Evolutionary conservation across 2,113 vertebrate genomes (phyloP), one percentile per base, ranked within the genome.

Genomic region (Xyrauchen texanus): DNA sequence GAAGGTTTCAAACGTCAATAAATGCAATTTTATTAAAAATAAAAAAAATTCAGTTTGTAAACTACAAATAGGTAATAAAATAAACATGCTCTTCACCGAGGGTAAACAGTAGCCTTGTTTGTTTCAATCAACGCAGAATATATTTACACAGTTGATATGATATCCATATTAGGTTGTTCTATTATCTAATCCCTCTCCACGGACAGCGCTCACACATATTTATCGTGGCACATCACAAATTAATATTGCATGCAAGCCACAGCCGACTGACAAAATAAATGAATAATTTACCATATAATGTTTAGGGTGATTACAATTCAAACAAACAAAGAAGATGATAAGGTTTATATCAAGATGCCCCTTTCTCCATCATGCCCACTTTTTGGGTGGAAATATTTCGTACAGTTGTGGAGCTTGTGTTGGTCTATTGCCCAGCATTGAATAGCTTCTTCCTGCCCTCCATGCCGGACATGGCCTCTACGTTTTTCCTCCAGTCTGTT

Each of bases 391-490:
- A 51, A 44, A 65, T 9, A 46, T 61, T 51, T 34, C 21, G 55
- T 13, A 15, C 9, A 45, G 13, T 57, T 64, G 21, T 34, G 21
- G 21, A 34, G 21, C 21, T 34, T 1, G 21, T 34, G 21, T 72
- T 68, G 9, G 8, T 71, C 86, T 68, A 88, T 58, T 86, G 87
- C 42, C 70, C 82, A n/a, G 85, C 75, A 55, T 89, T 73, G 67
- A 91, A 91, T 74, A 88, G 81, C 85, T 91, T 91, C 86, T 91
- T 91, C 13, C 90, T 88, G 62, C 90, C 90, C 67, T 91, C 88
- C 90, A 90, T 91, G 12, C 89, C 89, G 15, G 90, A 91, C 88
- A 89, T 89, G 76, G 90, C 89, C 70, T 90, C 89, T 77, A 91
- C 88, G 55, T 91, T 90, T 81, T 91, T 91, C 82, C 89, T 88